Evolutionary conservation across 2,113 vertebrate genomes (phyloP).

Genomic region (Ctenomys sociabilis): DNA sequence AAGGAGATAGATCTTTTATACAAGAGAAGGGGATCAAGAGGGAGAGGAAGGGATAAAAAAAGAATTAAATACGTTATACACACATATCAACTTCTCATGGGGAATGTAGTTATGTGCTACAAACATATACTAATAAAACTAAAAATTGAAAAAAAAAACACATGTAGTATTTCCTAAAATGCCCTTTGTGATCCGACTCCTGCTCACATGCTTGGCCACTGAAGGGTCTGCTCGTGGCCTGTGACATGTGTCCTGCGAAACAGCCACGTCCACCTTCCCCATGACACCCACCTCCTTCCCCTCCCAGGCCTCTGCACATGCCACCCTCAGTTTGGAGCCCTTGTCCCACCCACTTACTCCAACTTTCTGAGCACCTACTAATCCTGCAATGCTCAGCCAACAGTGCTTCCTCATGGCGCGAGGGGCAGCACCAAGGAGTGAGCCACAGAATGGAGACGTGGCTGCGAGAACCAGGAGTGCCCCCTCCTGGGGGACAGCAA

Average conservation of each 20-base stretch:
- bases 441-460: not conserved
- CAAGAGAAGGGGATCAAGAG: not conserved
- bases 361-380: not conserved
- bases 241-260: accelerated
- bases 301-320: not conserved
- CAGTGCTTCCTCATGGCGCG: not conserved
- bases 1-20: not conserved
- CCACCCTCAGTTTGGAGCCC: not conserved
- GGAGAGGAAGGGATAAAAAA: not conserved
- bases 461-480: not conserved
- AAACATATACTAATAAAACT: not conserved
- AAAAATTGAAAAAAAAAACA: not conserved
- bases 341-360: not conserved
- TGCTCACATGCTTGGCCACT: accelerated
- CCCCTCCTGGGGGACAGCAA: not conserved
- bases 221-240: not conserved
- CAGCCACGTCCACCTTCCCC: not conserved
- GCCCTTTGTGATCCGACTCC: not conserved
- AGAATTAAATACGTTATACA: not conserved
- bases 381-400: not conserved
- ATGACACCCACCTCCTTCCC: accelerated
- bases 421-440: not conserved
- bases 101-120: not conserved
- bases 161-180: too few species aligned
- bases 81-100: not conserved